Base-by-base conservation (phyloP, 2,888 invertebrate genomes). In the Protonemura montana region DNA sequence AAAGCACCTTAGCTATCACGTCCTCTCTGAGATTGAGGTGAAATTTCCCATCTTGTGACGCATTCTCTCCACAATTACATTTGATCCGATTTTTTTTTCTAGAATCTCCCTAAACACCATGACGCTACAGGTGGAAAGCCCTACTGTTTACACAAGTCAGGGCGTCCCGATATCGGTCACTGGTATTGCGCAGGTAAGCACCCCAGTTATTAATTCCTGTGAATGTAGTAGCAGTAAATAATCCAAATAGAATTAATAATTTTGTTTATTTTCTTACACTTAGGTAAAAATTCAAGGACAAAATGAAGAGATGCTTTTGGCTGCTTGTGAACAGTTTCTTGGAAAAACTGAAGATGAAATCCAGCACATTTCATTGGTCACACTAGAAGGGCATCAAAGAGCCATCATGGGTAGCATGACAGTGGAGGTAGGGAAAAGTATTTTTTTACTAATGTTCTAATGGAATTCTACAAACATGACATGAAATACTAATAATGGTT, bases 371-470 rank as follows among this genome's bases (percentile, higher is more conserved):
- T 98, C 98, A 29, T 93, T 98, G 87, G 97, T 97, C 76, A 98
- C 98, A 77, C 92, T 98, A 29, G 98, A 98, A 92, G 98, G 98
- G 85, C 98, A 98, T 91, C 98, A 98, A 91, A 93, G 98, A 88
- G 98, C 98, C 88, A 98, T 98, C 88, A 98, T 98, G 98, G 98
- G 98, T 41, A 97, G 97, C 88, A 98, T 98, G 98, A 98, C 98
- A 0, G 98, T 98, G 2, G 98, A 98, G 92, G 93, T 93, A 90
- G 13, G 41, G 1, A 27, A 5, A 5, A 16, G 3, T 80, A 16
- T n/a, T 2, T 82, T 21, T n/a, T n/a, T n/a, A n/a, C n/a, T n/a
- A n/a, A n/a, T n/a, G n/a, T n/a, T n/a, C n/a, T n/a, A n/a, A n/a
- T n/a, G n/a, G n/a, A n/a, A n/a, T n/a, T n/a, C n/a, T 77, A 77